A percentile compares a stretch with the other conserved stretches of the same genome.
phyloP scores from a whole-genome alignment of 2,113 vertebrate genomes.

The Nibea coibor region DNA sequence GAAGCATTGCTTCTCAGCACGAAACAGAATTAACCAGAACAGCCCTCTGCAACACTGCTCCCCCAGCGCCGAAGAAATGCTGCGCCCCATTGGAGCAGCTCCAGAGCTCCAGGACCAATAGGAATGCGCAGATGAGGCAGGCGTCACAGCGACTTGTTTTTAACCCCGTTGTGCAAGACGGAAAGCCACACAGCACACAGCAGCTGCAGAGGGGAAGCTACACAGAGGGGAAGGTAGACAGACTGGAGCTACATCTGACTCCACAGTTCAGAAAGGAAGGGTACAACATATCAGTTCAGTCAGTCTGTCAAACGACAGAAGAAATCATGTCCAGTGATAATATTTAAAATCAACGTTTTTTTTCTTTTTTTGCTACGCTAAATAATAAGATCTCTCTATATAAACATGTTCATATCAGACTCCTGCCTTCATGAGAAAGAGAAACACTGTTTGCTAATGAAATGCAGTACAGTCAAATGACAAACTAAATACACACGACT shows the following conservation, averaged over 20 bases:
- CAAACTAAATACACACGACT: background rate
- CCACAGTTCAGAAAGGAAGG: background rate
- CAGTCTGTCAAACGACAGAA: background rate
- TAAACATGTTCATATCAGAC: no score
- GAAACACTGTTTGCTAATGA: background rate
- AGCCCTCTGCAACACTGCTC: constrained; percentile 78
- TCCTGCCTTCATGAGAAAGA: no score
- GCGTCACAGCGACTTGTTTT: constrained; percentile 81
- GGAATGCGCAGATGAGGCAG: constrained; percentile 59
- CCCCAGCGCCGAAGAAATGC: constrained; percentile 66
- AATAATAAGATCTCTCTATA: background rate
- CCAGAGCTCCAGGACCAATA: constrained; percentile 76
- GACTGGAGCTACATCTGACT: background rate
- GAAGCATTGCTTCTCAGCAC: constrained; percentile 76
- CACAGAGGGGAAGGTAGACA: constrained; percentile 2
- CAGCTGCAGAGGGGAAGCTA: constrained; percentile 58
- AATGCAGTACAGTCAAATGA: background rate
- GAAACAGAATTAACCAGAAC: constrained; percentile 76
- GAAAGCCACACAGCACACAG: constrained; percentile 56
- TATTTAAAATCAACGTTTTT: no score
- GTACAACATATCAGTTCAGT: background rate
- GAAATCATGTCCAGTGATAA: background rate
- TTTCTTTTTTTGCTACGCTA: no score
- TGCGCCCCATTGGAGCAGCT: constrained; percentile 75
- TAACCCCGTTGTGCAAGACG: constrained; percentile 77